Percentiles rank a stretch among this genome's conserved stretches.
phyloP scores from a whole-genome alignment of 2,113 vertebrate genomes.

The Nesogale talazaci region DNA sequence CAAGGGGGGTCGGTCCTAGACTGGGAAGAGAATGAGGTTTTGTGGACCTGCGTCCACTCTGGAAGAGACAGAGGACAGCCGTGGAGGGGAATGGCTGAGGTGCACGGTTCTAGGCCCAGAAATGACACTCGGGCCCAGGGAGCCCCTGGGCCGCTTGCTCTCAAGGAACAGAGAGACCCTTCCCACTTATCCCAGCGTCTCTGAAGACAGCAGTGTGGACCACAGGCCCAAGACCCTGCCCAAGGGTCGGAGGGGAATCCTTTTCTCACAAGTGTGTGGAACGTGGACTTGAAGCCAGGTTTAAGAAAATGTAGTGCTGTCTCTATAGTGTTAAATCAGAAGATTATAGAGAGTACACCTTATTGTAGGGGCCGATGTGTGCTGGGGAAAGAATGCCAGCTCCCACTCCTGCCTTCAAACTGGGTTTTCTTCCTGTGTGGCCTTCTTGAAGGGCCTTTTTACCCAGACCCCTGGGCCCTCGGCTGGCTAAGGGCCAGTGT shows the following conservation, averaged over 20 bases:
- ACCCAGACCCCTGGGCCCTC: not conserved
- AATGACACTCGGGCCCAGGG: not conserved
- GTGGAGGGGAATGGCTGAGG: not conserved
- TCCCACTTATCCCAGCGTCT: too few species aligned
- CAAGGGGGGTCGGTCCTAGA: not conserved
- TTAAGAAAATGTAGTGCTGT: not conserved
- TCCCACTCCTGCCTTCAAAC: not conserved
- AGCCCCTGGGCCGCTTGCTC: rapidly evolving
- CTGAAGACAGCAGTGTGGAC: not conserved
- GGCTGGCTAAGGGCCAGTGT: not conserved
- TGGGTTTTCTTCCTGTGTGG: rapidly evolving
- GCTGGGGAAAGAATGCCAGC: not conserved
- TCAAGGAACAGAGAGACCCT: too few species aligned
- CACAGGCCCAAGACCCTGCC: not conserved
- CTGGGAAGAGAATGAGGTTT: not conserved
- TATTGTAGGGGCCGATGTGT: rapidly evolving
- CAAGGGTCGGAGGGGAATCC: not conserved
- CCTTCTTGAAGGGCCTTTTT: not conserved
- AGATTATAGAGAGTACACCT: not conserved
- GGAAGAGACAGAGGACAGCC: rapidly evolving
- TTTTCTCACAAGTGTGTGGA: not conserved
- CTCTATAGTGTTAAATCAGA: not conserved
- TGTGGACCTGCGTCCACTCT: not conserved
- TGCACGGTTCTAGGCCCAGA: not conserved
- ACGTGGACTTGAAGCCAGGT: not conserved